These are phyloP conservation scores for Adelphocoris suturalis DNA, from an alignment of 2,888 invertebrate genomes.

Conservation along the genomic window DNA sequence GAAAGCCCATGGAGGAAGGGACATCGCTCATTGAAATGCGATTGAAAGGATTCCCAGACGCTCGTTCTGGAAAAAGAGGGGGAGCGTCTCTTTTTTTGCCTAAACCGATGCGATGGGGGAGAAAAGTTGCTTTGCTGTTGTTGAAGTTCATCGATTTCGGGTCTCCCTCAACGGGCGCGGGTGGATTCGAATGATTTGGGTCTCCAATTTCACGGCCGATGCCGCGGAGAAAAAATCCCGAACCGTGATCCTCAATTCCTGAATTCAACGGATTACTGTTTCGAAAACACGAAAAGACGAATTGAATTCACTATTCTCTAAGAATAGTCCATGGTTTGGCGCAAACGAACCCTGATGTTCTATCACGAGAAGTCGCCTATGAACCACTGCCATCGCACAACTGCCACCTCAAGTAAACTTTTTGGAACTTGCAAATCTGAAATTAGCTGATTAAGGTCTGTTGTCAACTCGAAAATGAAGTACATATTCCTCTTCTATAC, in stretches of 20 bases:
- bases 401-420: no score
- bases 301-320: not conserved
- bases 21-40: slow-evolving; percentile 35
- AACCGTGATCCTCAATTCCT: not conserved
- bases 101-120: slow-evolving; percentile 26
- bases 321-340: no score
- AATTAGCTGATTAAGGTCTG: no score
- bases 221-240: not conserved
- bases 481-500: no score
- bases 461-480: no score
- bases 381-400: no score
- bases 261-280: not conserved
- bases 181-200: not conserved
- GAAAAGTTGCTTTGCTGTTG: slow-evolving; percentile 34
- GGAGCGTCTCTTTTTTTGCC: slow-evolving; percentile 9
- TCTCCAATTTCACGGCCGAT: slow-evolving; percentile 30
- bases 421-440: no score
- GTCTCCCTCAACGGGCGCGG: not conserved
- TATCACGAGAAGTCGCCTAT: no score
- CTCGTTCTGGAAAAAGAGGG: not conserved
- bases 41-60: not conserved
- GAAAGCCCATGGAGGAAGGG: not conserved
- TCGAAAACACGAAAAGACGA: not conserved
- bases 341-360: no score
- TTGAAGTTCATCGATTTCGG: slow-evolving; percentile 26